Evolutionary conservation across 1,140 invertebrate genomes (phyloP).

Genomic region (Panulirus ornatus): DNA sequence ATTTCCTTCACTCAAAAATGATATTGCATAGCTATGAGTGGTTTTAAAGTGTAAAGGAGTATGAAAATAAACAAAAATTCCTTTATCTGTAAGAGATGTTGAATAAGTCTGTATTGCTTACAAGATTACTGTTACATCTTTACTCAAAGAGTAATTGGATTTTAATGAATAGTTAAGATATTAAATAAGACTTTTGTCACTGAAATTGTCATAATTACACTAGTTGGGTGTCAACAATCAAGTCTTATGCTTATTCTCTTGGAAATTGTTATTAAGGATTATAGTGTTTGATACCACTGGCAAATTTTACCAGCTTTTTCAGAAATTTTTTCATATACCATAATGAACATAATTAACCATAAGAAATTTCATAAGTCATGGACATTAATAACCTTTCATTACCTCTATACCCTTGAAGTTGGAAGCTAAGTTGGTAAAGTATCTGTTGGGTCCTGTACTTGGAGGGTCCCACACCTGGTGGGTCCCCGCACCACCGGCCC

Average conservation of each 20-base stretch:
- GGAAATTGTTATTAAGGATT: not conserved
- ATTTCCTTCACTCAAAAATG: too few relatives aligned
- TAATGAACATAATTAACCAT: not conserved
- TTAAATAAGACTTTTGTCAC: not conserved
- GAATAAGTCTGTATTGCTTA: too few relatives aligned
- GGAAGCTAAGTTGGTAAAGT: not conserved
- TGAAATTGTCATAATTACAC: not conserved
- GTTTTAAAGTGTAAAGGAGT: too few relatives aligned
- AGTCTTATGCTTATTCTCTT: not conserved
- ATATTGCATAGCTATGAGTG: too few relatives aligned
- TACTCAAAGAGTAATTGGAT: too few relatives aligned
- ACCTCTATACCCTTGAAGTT: not conserved
- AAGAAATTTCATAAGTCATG: not conserved
- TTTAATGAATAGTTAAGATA: too few relatives aligned
- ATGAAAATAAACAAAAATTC: too few relatives aligned
- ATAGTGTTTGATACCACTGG: not conserved
- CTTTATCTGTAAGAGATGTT: too few relatives aligned
- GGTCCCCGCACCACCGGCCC: constrained; percentile 9
- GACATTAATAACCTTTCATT: not conserved
- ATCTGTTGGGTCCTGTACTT: constrained; percentile 15
- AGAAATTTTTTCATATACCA: not conserved
- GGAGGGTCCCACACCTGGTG: constrained; percentile 12
- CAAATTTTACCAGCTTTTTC: not conserved
- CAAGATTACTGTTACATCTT: too few relatives aligned
- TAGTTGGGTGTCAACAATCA: not conserved